phyloP scores from a whole-genome alignment of 2,797 vertebrate genomes.

The Premnoplex brunnescens region DNA sequence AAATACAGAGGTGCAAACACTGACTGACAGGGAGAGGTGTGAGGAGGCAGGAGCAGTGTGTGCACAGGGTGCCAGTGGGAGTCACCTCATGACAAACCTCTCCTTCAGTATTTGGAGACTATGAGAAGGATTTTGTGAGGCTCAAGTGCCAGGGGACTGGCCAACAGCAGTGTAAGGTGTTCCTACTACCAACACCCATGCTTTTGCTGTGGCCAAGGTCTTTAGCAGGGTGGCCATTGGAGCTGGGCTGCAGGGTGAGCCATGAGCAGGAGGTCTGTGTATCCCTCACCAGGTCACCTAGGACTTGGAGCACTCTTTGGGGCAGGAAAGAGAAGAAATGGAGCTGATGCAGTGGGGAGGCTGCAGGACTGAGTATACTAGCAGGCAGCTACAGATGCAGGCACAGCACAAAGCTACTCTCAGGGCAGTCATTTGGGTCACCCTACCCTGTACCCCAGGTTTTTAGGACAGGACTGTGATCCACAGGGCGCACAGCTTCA shows the following conservation, averaged over 20 bases:
- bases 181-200: fast-evolving
- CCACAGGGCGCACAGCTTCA: too few species aligned
- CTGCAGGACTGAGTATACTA: fast-evolving
- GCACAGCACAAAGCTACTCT: neutral
- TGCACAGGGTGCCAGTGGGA: neutral
- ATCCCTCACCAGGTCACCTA: neutral
- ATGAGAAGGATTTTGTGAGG: neutral
- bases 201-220: neutral
- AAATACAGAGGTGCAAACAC: neutral
- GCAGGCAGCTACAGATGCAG: neutral
- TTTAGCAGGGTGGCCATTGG: neutral
- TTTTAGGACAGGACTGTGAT: fast-evolving
- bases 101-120: neutral
- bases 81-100: neutral
- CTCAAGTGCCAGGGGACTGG: neutral
- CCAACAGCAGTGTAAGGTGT: too few species aligned
- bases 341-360: neutral
- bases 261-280: fast-evolving
- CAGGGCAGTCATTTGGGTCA: fast-evolving
- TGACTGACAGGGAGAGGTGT: fast-evolving
- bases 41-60: fast-evolving
- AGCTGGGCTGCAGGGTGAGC: neutral
- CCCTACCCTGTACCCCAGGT: fast-evolving
- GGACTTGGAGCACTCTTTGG: neutral
- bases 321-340: neutral